Percentiles rank a stretch among this genome's conserved stretches.
Conservation (phyloP, 2,888 invertebrate species). For the Aelia acuminata region DNA sequence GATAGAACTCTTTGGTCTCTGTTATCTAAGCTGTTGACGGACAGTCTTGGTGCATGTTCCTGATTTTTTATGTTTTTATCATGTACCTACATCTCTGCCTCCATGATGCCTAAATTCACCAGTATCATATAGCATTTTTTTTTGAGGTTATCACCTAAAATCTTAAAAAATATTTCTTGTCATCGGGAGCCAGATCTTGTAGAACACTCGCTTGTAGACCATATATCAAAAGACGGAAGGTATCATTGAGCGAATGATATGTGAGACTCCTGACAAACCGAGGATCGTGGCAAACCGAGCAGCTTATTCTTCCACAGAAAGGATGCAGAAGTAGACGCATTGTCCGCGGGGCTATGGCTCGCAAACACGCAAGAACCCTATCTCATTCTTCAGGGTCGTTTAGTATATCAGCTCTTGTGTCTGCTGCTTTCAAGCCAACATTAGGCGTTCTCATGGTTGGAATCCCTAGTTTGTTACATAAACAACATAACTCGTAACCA, state of each 20-base stretch:
- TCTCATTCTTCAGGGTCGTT: neutral
- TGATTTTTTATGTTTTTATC: too few relatives aligned
- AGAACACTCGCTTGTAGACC: neutral
- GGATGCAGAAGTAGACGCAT: neutral
- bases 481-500: too few relatives aligned
- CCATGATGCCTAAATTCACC: too few relatives aligned
- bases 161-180: neutral
- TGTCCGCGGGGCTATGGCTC: neutral
- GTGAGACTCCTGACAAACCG: neutral
- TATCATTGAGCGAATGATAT: neutral
- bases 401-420: neutral
- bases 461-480: neutral
- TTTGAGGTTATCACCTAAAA: neutral
- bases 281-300: neutral
- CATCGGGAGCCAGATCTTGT: neutral
- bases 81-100: too few relatives aligned
- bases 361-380: slow-evolving; percentile 4
- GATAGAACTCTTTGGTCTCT: too few relatives aligned
- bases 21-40: too few relatives aligned
- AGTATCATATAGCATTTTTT: too few relatives aligned
- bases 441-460: neutral
- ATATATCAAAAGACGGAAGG: neutral
- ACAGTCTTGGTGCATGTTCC: too few relatives aligned
- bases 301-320: neutral
- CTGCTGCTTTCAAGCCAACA: neutral